phyloP scores from a whole-genome alignment of 1,140 invertebrate species.

The Drosophila truncata region DNA sequence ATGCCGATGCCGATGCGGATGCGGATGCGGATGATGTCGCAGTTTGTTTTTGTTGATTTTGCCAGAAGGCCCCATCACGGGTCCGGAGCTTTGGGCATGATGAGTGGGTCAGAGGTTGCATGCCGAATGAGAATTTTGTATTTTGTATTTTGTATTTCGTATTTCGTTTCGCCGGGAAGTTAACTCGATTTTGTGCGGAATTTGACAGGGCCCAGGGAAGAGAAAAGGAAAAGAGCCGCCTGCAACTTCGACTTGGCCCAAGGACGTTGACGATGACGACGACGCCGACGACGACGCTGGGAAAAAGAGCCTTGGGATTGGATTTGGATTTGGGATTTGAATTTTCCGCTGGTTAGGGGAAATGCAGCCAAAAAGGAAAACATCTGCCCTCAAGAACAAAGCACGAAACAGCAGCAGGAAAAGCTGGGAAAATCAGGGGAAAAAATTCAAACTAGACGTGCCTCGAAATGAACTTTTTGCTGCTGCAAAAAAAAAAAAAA shows the following conservation, averaged over 20 bases:
- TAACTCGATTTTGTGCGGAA: constrained; percentile 52
- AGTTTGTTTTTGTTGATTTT: constrained; percentile 54
- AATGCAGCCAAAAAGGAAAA: constrained; percentile 49
- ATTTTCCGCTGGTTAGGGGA: constrained; percentile 14
- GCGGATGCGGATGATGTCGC: constrained; percentile 38
- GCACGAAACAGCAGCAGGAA: constrained; percentile 18
- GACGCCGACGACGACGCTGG: background rate
- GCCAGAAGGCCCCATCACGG: constrained; percentile 12
- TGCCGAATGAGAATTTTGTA: constrained; percentile 39
- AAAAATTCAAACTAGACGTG: constrained; percentile 23
- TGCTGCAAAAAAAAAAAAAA: background rate
- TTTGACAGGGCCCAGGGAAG: constrained; percentile 13
- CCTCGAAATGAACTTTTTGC: constrained; percentile 33
- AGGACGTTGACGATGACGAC: constrained; percentile 7
- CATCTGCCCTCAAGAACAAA: constrained; percentile 48
- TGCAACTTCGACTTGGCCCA: constrained; percentile 47
- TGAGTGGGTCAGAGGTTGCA: constrained; percentile 32
- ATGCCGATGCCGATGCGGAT: constrained; percentile 27
- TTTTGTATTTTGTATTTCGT: constrained; percentile 9
- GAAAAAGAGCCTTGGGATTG: constrained; percentile 47
- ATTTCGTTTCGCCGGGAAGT: constrained; percentile 12
- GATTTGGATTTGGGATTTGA: constrained; percentile 48
- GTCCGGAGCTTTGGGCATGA: background rate
- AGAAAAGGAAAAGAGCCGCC: constrained; percentile 23
- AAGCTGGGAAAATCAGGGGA: background rate